Conservation (phyloP, 2,797 vertebrate species). For the Myripristis jacobus region DNA sequence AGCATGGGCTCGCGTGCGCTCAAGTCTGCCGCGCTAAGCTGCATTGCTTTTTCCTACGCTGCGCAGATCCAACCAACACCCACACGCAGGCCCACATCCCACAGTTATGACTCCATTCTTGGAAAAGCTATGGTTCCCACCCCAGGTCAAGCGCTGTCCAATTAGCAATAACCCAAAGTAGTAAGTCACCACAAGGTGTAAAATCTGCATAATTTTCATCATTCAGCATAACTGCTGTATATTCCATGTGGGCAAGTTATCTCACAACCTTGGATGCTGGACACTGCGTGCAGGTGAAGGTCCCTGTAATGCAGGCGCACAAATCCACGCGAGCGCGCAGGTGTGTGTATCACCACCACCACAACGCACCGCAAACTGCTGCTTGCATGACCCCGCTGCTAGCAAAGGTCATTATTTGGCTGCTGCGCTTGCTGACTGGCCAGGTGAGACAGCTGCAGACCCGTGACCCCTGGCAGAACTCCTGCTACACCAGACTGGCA, state of each 20-base stretch:
- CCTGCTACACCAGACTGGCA: conserved; percentile 89
- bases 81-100: conserved; percentile 90
- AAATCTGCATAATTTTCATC: neutral
- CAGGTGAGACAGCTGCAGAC: conserved; percentile 88
- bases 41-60: conserved; percentile 96
- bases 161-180: neutral
- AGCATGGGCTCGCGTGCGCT: conserved; percentile 97
- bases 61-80: conserved; percentile 96
- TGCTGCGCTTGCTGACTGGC: conserved; percentile 77
- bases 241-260: conserved; percentile 8
- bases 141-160: neutral
- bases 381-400: conserved; percentile 78
- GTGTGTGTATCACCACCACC: conserved; percentile 59
- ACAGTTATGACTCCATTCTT: conserved; percentile 86
- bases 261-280: conserved; percentile 94
- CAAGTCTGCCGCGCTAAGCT: conserved; percentile 95
- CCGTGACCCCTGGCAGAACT: conserved; percentile 81
- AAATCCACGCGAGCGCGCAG: conserved; percentile 77
- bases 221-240: neutral
- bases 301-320: conserved; percentile 99
- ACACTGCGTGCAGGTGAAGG: conserved; percentile 89
- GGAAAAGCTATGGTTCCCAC: conserved; percentile 23
- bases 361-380: conserved; percentile 57
- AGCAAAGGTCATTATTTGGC: conserved; percentile 76
- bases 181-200: neutral